Conservation (phyloP, 2,888 invertebrate species). For the Temnothorax ravouxi region DNA sequence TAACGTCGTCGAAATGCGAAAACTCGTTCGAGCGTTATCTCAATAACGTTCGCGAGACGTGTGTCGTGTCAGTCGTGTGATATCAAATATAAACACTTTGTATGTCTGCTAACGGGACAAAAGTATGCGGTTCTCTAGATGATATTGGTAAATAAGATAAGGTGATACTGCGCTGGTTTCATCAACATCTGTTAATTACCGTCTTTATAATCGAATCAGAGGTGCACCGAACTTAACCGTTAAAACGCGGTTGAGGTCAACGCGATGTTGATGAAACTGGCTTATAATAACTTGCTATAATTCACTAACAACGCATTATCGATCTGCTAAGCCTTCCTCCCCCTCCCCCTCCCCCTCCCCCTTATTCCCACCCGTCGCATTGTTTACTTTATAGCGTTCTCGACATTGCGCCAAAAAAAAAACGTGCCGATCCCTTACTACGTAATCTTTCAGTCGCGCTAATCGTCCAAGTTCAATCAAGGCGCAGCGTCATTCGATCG, state of each 20-base stretch:
- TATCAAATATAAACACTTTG: conserved; percentile 40
- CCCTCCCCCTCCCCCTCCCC: too few species aligned
- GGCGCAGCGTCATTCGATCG: conserved; percentile 48
- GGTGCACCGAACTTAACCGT: conserved; percentile 3
- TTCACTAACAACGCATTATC: conserved; percentile 38
- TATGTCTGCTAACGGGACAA: conserved; percentile 11
- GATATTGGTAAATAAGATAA: conserved; percentile 2
- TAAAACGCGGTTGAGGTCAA: conserved; percentile 19
- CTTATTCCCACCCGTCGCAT: not conserved
- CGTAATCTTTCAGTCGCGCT: conserved; percentile 10
- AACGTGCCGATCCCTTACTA: not conserved
- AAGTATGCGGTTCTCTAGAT: not conserved
- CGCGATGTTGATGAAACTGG: conserved; percentile 10
- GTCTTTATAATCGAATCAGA: not conserved
- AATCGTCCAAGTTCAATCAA: conserved; percentile 27
- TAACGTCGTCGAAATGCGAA: conserved; percentile 2
- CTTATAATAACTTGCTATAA: conserved; percentile 20
- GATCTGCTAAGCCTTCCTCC: not conserved
- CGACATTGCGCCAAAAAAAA: conserved; percentile 17
- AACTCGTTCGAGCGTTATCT: not conserved
- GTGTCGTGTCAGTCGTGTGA: not conserved
- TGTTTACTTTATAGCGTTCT: conserved; percentile 25
- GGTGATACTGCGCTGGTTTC: not conserved
- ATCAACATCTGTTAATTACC: not conserved
- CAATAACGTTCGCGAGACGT: not conserved